These are phyloP conservation scores for Pomacea canaliculata DNA, from an alignment of 2,888 invertebrate genomes.

Conservation along the genomic window DNA sequence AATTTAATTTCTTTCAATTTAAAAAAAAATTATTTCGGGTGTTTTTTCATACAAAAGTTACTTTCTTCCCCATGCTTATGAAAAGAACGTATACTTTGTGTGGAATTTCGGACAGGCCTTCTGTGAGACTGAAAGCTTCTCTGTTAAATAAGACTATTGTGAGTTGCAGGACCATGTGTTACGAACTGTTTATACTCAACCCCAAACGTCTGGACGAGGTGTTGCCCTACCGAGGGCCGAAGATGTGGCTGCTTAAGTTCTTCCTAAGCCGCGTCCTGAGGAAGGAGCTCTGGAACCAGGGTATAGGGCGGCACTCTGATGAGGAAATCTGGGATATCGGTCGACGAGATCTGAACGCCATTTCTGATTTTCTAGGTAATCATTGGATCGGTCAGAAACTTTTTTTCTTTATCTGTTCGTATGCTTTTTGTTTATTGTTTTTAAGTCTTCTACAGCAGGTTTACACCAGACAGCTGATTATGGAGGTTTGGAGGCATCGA, in stretches of 20 bases:
- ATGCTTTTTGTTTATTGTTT: no score
- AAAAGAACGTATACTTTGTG: neutral
- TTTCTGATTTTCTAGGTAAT: conserved; percentile 66
- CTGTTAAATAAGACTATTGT: no score
- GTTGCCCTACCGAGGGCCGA: conserved; percentile 47
- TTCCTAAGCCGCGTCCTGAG: conserved; percentile 44
- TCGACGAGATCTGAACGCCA: conserved; percentile 62
- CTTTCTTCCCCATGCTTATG: neutral
- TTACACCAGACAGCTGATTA: no score
- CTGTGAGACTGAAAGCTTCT: neutral
- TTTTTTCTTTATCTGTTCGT: no score
- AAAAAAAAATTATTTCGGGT: no score
- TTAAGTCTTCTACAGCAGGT: no score
- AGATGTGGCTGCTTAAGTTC: conserved; percentile 48
- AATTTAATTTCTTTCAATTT: no score
- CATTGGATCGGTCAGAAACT: no score
- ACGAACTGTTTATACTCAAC: conserved; percentile 55
- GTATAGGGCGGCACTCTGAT: conserved; percentile 67
- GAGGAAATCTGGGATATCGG: conserved; percentile 65
- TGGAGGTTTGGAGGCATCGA: no score
- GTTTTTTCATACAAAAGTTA: neutral
- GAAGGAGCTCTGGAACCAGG: conserved; percentile 64
- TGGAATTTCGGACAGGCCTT: neutral
- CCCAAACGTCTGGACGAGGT: conserved; percentile 32
- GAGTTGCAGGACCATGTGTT: conserved; percentile 61